phyloP scores from a whole-genome alignment of 2,797 vertebrate species.

The Heliangelus exortis region DNA sequence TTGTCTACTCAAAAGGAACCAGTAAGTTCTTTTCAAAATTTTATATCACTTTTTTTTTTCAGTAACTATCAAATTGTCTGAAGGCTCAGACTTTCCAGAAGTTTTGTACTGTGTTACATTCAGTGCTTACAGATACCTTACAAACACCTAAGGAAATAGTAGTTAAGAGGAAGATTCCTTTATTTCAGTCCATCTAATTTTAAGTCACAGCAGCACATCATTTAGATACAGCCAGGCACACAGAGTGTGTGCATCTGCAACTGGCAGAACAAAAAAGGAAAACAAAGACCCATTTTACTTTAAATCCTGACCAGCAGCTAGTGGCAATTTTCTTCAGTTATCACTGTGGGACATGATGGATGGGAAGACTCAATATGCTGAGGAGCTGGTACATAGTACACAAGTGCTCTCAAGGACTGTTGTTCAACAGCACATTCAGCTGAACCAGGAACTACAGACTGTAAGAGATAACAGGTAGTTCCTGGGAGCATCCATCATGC shows the following conservation, averaged over 20 bases:
- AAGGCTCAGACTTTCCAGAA: background rate
- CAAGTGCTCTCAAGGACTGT: slow-evolving; percentile 48
- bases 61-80: background rate
- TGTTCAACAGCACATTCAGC: slow-evolving; percentile 21
- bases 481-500: slow-evolving; percentile 12
- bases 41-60: background rate
- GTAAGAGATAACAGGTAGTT: slow-evolving; percentile 18
- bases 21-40: background rate
- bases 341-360: slow-evolving; percentile 44
- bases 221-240: background rate
- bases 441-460: slow-evolving; percentile 31
- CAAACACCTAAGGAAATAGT: background rate
- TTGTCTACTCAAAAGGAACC: background rate
- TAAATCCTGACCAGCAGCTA: slow-evolving; percentile 39
- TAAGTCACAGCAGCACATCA: background rate
- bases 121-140: background rate
- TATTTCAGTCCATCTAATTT: slow-evolving; percentile 9
- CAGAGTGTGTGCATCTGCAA: background rate
- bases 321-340: slow-evolving; percentile 63
- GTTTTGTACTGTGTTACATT: background rate
- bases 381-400: background rate
- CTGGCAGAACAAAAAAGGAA: background rate
- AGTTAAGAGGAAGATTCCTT: background rate
- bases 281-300: slow-evolving; percentile 25
- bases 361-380: slow-evolving; percentile 28